A percentile compares a stretch with the other conserved stretches of the same genome.
These are phyloP conservation scores for Rhynchophorus ferrugineus DNA, from an alignment of 1,140 invertebrate species.

Conservation along the genomic window DNA sequence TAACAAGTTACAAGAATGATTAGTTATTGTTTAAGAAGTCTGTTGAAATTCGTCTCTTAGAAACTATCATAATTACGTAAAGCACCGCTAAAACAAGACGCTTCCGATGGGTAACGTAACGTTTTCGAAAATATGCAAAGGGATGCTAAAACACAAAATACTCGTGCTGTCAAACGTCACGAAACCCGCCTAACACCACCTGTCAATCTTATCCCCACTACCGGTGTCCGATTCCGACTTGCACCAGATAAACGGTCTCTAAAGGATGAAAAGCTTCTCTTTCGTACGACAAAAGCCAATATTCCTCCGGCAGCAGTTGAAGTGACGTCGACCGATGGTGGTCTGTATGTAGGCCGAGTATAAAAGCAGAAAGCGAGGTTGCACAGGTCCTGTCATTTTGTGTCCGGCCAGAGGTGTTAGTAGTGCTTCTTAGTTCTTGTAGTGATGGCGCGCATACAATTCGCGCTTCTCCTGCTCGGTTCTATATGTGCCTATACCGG, in stretches of 20 bases:
- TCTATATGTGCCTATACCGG: conserved; percentile 31
- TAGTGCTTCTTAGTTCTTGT: conserved; percentile 25
- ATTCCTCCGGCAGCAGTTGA: conserved; percentile 25
- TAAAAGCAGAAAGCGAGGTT: conserved; percentile 35
- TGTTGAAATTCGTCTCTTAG: too few relatives aligned
- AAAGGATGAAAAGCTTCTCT: conserved; percentile 17
- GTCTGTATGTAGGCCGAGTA: conserved; percentile 39
- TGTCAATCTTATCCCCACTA: too few relatives aligned
- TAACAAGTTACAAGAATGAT: too few relatives aligned
- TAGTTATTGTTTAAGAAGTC: too few relatives aligned
- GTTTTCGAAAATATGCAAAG: too few relatives aligned
- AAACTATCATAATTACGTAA: too few relatives aligned
- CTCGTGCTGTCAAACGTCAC: too few relatives aligned
- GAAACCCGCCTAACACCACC: too few relatives aligned
- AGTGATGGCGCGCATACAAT: conserved; percentile 34
- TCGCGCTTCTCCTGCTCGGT: conserved; percentile 32
- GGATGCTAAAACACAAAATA: too few relatives aligned
- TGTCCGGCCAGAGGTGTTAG: conserved; percentile 29
- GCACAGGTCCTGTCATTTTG: conserved; percentile 34
- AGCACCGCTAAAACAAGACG: too few relatives aligned
- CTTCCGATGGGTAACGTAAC: too few relatives aligned
- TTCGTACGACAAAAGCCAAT: conserved; percentile 4
- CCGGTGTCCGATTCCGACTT: background rate
- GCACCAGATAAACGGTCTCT: conserved; percentile 4
- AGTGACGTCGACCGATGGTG: conserved; percentile 37